Evolutionary conservation across 2,797 vertebrate species (phyloP), one percentile per base, ranked within the genome.

Genomic region (Mormyrops boulengeri): DNA sequence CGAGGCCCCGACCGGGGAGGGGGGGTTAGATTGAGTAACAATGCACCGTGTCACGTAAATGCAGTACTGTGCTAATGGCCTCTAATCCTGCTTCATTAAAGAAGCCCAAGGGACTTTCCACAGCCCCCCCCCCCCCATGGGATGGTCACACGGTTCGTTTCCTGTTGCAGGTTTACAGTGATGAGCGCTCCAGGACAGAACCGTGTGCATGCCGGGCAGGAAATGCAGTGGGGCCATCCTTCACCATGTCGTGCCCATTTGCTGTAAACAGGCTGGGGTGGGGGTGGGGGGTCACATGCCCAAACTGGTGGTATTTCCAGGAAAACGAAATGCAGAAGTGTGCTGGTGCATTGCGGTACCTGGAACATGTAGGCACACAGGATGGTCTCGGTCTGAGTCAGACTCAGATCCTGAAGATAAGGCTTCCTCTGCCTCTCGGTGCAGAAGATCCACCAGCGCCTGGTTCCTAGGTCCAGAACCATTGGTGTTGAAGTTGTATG

Each of bases 161-260:
- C 95, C 95, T 96, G 96, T 95, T 95, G 95, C 93, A 53, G 69
- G 49, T 92, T 94, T 91, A 92, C 93, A 91, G 92, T 94, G 95
- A 94, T 93, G 93, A 94, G 6, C 1, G 12, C 73, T 7, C 14
- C 14, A 17, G 17, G 34, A 80, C 38, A 80, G 3, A 80, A 9
- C 11, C 26, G 11, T 26, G 30, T 66, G 6, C 60, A 66, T 66
- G 26, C 62, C 9, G 26, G 26, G 62, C 62, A 66, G 62, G 30
- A 44, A 19, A 17, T 82, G 14, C 73, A 17, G 26, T 9, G 12
- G n/a, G 38, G 38, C 2, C 38, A 47, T 49, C 41, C 19, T 44
- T 49, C 17, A n/a, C 34, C 2, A 5, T 44, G 49, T 22, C 26
- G 12, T 22, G 19, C 53, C 19, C 73, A 60, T 30, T n/a, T 57